Evolutionary conservation across 2,797 vertebrate genomes (phyloP).

Genomic region (Urophycis tenuis): DNA sequence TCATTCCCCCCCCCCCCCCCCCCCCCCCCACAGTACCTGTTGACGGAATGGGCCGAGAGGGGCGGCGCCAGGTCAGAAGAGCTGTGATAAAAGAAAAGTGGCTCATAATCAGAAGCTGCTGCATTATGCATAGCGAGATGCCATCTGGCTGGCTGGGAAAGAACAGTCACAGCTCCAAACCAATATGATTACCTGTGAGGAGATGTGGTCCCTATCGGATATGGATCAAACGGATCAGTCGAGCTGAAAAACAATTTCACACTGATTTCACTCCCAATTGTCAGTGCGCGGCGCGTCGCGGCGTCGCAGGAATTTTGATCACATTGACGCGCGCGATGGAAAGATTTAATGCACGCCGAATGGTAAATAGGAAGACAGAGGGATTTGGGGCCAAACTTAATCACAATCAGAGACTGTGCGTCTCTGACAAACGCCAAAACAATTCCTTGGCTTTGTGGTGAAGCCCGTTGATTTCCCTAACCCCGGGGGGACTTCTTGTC

Average conservation of each 20-base stretch:
- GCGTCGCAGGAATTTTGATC: slow-evolving; percentile 67
- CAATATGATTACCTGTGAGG: slow-evolving; percentile 73
- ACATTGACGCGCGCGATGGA: slow-evolving; percentile 70
- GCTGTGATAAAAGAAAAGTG: slow-evolving; percentile 60
- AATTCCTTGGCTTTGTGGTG: slow-evolving; percentile 19
- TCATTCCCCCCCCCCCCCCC: slow-evolving; percentile 15
- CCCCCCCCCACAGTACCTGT: slow-evolving; percentile 44
- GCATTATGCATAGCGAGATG: slow-evolving; percentile 64
- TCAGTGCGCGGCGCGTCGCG: slow-evolving; percentile 58
- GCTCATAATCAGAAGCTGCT: slow-evolving; percentile 60
- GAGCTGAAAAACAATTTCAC: slow-evolving; percentile 75
- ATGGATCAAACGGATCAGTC: slow-evolving; percentile 71
- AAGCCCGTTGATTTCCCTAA: slow-evolving; percentile 17
- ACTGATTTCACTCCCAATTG: slow-evolving; percentile 73
- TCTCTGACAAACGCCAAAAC: slow-evolving; percentile 43
- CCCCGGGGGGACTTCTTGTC: slow-evolving; percentile 24
- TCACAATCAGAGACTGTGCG: slow-evolving; percentile 41
- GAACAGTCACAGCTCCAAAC: slow-evolving; percentile 59
- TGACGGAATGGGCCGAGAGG: slow-evolving; percentile 53
- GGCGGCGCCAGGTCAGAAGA: slow-evolving; percentile 61
- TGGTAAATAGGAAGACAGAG: slow-evolving; percentile 58
- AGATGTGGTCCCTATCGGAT: slow-evolving; percentile 64
- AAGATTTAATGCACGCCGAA: slow-evolving; percentile 67
- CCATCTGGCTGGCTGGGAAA: slow-evolving; percentile 57
- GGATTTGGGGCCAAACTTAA: slow-evolving; percentile 42